Conservation (phyloP, 2,113 vertebrate genomes). For the Brienomyrus brachyistius region DNA sequence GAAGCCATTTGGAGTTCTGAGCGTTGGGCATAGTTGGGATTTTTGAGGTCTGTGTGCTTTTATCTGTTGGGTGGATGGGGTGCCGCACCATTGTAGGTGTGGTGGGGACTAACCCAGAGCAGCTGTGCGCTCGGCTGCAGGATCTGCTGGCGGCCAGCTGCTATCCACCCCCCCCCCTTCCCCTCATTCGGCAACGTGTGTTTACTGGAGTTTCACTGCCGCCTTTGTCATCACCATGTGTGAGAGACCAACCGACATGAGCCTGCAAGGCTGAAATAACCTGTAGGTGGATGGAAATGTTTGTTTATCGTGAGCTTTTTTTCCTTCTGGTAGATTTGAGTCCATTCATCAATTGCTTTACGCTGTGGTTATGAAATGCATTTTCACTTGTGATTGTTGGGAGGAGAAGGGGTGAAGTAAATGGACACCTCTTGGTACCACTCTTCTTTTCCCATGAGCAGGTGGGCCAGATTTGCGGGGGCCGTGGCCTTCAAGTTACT, state of each 20-base stretch:
- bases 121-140: not conserved
- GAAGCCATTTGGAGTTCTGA: conserved; percentile 11
- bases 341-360: not conserved
- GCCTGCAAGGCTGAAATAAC: not conserved
- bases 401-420: not conserved
- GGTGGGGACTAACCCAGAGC: not conserved
- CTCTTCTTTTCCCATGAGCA: not conserved
- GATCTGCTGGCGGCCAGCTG: not conserved
- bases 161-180: not conserved
- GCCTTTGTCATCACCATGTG: not conserved
- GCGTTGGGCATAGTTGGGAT: not conserved
- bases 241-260: not conserved
- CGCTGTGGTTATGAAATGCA: not conserved
- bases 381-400: not conserved
- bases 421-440: not conserved
- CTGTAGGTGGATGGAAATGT: too few relatives aligned
- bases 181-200: not conserved
- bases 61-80: conserved; percentile 9
- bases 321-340: not conserved
- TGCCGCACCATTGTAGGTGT: not conserved
- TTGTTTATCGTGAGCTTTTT: not conserved
- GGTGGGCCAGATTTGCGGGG: not conserved
- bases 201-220: not conserved
- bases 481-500: not conserved
- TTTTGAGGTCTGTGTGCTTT: conserved; percentile 19